These are phyloP conservation scores for Micropterix aruncella DNA, from an alignment of 2,888 invertebrate species.

Conservation along the genomic window DNA sequence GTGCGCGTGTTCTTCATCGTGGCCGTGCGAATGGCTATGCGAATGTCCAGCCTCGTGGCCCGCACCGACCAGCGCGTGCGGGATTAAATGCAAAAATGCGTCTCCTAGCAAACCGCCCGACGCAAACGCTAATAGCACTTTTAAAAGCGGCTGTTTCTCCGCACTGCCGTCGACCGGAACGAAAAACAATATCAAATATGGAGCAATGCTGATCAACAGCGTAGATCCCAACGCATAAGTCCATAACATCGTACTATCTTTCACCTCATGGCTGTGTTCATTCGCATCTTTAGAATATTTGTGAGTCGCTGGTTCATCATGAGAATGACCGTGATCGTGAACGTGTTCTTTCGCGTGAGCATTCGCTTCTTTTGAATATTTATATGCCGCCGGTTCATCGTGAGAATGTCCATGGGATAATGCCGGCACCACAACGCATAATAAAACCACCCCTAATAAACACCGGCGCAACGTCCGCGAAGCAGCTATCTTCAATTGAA, in stretches of 20 bases:
- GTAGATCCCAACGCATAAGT: constrained; percentile 80
- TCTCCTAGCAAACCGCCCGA: constrained; percentile 94
- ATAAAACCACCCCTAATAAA: not conserved
- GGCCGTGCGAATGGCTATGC: constrained; percentile 39
- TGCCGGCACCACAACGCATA: constrained; percentile 4
- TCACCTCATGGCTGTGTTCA: constrained; percentile 19
- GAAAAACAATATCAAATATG: constrained; percentile 82
- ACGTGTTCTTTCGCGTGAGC: constrained; percentile 19
- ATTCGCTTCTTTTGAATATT: constrained; percentile 62
- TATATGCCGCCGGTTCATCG: constrained; percentile 58
- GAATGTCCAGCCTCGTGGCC: constrained; percentile 29
- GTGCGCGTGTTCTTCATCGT: constrained; percentile 40
- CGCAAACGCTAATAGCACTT: constrained; percentile 84
- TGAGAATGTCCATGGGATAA: constrained; percentile 36
- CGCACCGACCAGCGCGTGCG: constrained; percentile 62
- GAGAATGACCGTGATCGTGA: constrained; percentile 27
- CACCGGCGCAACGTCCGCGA: too few relatives aligned
- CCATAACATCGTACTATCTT: constrained; percentile 41
- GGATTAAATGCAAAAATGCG: constrained; percentile 96
- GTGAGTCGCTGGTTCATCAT: constrained; percentile 49
- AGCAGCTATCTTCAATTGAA: too few relatives aligned
- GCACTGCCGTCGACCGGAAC: constrained; percentile 83
- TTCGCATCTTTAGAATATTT: constrained; percentile 45
- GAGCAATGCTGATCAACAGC: constrained; percentile 85
- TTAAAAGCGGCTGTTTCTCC: constrained; percentile 74